phyloP scores from a whole-genome alignment of 1,140 invertebrate species.

The Brachionus paranguensis region DNA sequence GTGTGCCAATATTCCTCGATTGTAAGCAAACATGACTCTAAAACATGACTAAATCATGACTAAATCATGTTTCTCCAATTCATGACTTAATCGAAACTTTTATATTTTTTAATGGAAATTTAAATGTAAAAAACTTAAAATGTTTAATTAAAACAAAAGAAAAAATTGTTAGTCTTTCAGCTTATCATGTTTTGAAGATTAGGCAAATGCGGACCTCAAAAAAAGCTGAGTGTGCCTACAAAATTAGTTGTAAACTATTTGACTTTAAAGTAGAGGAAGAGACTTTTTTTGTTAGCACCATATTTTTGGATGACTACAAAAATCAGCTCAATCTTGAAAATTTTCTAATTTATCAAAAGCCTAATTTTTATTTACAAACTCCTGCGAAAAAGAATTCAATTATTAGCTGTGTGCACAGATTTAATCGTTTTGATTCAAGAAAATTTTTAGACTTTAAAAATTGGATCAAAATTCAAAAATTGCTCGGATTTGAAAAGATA shows the following conservation, averaged over 20 bases:
- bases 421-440: no score
- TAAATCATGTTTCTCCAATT: no score
- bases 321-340: not conserved
- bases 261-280: not conserved
- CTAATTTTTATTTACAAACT: not conserved
- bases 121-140: not conserved
- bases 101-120: not conserved
- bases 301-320: not conserved
- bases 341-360: not conserved
- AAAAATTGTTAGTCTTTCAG: not conserved
- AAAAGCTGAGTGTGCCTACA: not conserved
- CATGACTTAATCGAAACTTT: not conserved
- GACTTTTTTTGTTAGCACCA: not conserved
- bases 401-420: not conserved
- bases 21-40: not conserved
- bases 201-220: not conserved
- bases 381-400: not conserved
- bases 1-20: not conserved
- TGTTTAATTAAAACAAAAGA: not conserved
- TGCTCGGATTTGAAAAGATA: no score
- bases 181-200: not conserved
- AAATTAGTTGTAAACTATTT: not conserved
- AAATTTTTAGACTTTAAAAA: no score
- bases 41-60: no score
- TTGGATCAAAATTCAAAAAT: no score